Evolutionary conservation across 1,140 invertebrate species (phyloP), one percentile per base, ranked within the genome.

Genomic region (Trigoniulus corallinus): DNA sequence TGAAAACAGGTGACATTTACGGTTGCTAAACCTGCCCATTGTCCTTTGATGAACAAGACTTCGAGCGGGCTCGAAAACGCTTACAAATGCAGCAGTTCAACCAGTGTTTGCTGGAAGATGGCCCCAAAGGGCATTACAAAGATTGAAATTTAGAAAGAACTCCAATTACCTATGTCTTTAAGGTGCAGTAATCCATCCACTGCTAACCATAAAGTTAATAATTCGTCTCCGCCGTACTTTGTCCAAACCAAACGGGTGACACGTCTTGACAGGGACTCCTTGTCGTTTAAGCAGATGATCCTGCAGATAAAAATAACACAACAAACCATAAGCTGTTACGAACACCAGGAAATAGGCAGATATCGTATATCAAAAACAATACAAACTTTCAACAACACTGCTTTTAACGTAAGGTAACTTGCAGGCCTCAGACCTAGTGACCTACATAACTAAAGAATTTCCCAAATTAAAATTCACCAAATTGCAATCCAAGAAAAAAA

Each of bases 331-430:
- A 23, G 29, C 21, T 42, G 22, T 29, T 18, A 25, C 21, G 22
- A 23, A 53, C 18, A 53, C 37, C 3, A 50, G 18, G 49, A 23
- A 48, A 18, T 40, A 48, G 20, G 42, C 18, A n/a, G n/a, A n/a
- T n/a, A n/a, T n/a, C n/a, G n/a, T 25, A 18, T 22, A 2, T n/a
- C n/a, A n/a, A n/a, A n/a, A n/a, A n/a, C n/a, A n/a, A 42, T 20
- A 53, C 55, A 61, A 59, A 67, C 67, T 59, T 67, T 67, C 23
- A 69, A 62, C 34, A 69, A 67, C 47, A 64, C 65, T 22, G 67
- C 66, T 54, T 68, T 69, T 29, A 69, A 62, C 21, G 64, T 67
- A 42, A 63, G 61, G 50, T 69, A 69, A 57, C 62, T 64, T 22
- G 62, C 61, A 51, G 64, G 64, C 52, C 62, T 64, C 63, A 69